Base-by-base conservation (phyloP, 2,888 invertebrate genomes). In the Hirtodrosophila confusa region DNA sequence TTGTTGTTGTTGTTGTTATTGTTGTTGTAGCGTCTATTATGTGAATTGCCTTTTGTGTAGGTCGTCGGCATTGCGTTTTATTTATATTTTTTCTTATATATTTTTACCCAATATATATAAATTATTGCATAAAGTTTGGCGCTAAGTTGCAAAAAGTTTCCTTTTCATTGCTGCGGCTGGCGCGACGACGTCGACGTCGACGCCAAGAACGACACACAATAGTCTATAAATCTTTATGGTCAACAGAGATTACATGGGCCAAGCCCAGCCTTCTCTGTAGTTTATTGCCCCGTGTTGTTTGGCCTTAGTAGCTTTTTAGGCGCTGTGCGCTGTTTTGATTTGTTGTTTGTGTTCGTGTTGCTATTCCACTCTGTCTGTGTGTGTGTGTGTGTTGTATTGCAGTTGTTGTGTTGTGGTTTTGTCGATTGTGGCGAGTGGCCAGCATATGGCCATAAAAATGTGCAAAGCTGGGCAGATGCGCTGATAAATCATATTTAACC, bases 41-140 rank as follows among this genome's bases (percentile, higher is more conserved):
- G 70, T 75, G 76, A 67, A 61, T 74, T 78, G 69, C 76, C 70
- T 79, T 85, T 87, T 82, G 87, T 87, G 67, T 74, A 58, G 84
- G 71, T 76, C 69, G 83, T 50, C 76, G 65, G 57, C 68, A 57
- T 77, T 76, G 62, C 70, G 65, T 78, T 84, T 40, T 12, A 6
- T 12, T 39, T 39, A 5, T 45, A 47, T 43, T 48, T 35, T 58
- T 61, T 40, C 6, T 51, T 65, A 51, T 45, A 17, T 66, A 39
- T 53, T 58, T 63, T 56, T 64, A 54, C 45, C 80, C 87, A 74
- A 84, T 88, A 86, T 89, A 77, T 87, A 89, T 89, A 88, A 88
- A 88, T 89, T 89, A 88, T 89, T 89, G 88, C 88, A 89, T 85
- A 88, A 88, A 88, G 83, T 88, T 88, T 83, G 87, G 88, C 86